Percentiles rank a stretch among this genome's conserved stretches.
Conservation (phyloP, 2,113 vertebrate species). For the Gorsachius goisagi region DNA sequence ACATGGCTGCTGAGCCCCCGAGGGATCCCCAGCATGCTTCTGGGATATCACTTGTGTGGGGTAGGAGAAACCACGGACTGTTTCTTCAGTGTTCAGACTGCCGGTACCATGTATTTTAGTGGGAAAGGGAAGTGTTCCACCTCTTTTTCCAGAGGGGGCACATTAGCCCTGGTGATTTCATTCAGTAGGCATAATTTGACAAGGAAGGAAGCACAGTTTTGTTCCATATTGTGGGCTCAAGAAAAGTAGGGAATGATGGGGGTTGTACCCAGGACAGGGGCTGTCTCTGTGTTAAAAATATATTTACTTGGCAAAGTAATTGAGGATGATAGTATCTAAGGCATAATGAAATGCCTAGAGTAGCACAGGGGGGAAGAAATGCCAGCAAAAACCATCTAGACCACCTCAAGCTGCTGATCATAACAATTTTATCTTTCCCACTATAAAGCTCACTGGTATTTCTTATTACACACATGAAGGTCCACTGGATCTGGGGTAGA, state of each 20-base stretch:
- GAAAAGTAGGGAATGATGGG: background rate
- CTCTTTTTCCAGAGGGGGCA: background rate
- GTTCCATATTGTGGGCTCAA: background rate
- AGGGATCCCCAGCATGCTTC: fast-evolving
- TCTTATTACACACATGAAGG: background rate
- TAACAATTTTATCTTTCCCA: background rate
- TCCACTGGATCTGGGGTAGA: background rate
- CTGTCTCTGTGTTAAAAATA: background rate
- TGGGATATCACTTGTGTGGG: background rate
- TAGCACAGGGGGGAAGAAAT: background rate
- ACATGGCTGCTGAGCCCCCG: fast-evolving
- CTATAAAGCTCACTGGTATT: background rate
- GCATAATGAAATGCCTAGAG: background rate
- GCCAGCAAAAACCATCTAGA: background rate
- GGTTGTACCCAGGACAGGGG: background rate
- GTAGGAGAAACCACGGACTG: background rate
- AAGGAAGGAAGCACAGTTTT: background rate
- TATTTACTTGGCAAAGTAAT: background rate
- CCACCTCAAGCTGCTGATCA: background rate
- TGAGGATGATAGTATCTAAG: background rate
- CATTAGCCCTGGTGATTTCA: background rate
- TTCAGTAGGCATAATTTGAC: background rate
- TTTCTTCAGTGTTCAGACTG: background rate
- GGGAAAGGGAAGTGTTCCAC: background rate
- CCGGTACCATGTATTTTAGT: background rate